Evolutionary conservation across 2,888 invertebrate species (phyloP), one percentile per base, ranked within the genome.

Genomic region (Tryphoninae sp.): DNA sequence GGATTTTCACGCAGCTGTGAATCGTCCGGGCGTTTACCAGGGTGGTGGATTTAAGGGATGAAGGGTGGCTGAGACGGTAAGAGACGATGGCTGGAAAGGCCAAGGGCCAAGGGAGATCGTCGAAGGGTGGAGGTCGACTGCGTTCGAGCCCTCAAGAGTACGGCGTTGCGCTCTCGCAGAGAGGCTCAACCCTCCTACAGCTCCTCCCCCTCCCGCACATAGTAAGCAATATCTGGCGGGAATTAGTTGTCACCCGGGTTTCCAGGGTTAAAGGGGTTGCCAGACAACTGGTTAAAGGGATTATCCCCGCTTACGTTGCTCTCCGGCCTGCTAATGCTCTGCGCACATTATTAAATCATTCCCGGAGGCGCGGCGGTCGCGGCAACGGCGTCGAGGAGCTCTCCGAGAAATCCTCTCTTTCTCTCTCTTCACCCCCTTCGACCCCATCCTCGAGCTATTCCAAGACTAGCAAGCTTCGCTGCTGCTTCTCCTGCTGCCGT

Each of bases 241-340:
- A 89, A 90, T 90, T 90, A 89, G 89, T 89, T 89, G 89, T 89
- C 90, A 86, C 89, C 87, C 83, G 81, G 86, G 87, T 88, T 86
- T 87, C 85, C 84, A 86, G 88, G 88, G 88, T 89, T 88, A 84
- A 89, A 89, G 89, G 90, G 89, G 89, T 89, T 89, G 88, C 88
- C 86, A 90, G 90, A 90, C 90, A 89, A 90, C 89, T 89, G 89
- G 89, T 90, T 90, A 89, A 90, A 90, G 87, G 90, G 90, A 90
- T 90, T 90, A 90, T 90, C 89, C 89, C 86, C 86, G 89, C 89
- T 90, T 89, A 89, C 86, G 87, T 87, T 88, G 84, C 87, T 84
- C 85, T 84, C 85, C 80, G 87, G 80, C 84, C 84, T 85, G 86
- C 88, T 89, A 89, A 90, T 89, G 89, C 89, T 68, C 68, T 86